Evolutionary conservation across 2,797 vertebrate genomes (phyloP), one percentile per base, ranked within the genome.

Genomic region (Gallinago nigripennis): DNA sequence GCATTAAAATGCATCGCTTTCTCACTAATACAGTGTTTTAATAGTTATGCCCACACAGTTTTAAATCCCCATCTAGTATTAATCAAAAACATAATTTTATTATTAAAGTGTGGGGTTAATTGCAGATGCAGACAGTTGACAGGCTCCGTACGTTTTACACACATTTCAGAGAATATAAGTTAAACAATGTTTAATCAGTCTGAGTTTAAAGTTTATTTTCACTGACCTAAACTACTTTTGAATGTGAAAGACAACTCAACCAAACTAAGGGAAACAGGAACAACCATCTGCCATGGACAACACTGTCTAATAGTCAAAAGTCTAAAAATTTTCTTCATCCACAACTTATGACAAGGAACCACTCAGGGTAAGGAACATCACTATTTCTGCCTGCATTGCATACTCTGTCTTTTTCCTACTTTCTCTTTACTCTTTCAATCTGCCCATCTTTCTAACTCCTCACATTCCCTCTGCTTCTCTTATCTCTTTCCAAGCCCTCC

Each of bases 51-150:
- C 95, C 76, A 95, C 85, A 82, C 68, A 77, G 91, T 94, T 93
- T 95, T 31, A 94, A 96, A 97, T 94, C 88, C 65, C 83, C 96
- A 88, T 95, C 96, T 90, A 88, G 88, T 95, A 96, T 95, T 94
- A 94, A 96, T 94, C 77, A 95, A 90, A 96, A 85, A 2, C 41
- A 46, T 78, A 61, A 91, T 66, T 94, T 92, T 80, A 75, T 66
- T 72, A 71, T 76, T 91, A 69, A 90, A 82, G 71, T 21, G 58
- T 64, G 53, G 37, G 76, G 82, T 96, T 96, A 96, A 96, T 82
- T 83, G 94, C 71, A 95, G 90, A 88, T 93, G 92, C 89, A 96
- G 91, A 90, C 25, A 73, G 76, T 77, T 84, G 58, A 76, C 37
- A 19, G 21, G 46, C 31, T 69, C 39, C 33, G 0, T 83, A 71